Percentiles rank a stretch among this genome's conserved stretches.
Evolutionary conservation across 2,888 invertebrate genomes (phyloP).

Genomic region (Megastigmus dorsalis): DNA sequence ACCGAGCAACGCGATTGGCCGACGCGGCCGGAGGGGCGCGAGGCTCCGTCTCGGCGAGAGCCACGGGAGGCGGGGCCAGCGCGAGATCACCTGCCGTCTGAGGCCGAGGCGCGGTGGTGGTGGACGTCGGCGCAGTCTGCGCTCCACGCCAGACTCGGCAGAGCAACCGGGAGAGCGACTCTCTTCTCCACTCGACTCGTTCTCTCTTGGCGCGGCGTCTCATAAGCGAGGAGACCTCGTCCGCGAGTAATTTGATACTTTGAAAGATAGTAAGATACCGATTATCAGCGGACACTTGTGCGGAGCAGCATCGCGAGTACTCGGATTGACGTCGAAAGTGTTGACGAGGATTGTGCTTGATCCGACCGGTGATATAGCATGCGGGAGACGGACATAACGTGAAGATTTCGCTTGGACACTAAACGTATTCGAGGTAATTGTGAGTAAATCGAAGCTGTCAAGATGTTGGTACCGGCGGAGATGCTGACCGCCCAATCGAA

Average conservation of each 20-base stretch:
- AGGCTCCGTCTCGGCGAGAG: slow-evolving; percentile 3
- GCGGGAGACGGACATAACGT: neutral
- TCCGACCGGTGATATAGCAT: neutral
- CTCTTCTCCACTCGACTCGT: slow-evolving; percentile 31
- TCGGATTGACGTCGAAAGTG: too few species aligned
- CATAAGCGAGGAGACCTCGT: too few species aligned
- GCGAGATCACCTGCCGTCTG: slow-evolving; percentile 46
- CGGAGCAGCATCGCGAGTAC: too few species aligned
- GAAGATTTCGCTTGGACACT: neutral
- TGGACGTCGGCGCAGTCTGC: slow-evolving; percentile 34
- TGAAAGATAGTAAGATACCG: too few species aligned
- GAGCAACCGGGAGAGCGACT: slow-evolving; percentile 19
- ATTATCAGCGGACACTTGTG: too few species aligned
- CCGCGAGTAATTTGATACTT: too few species aligned
- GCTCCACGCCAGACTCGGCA: slow-evolving; percentile 42
- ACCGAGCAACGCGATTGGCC: slow-evolving; percentile 20
- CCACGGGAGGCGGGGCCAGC: slow-evolving; percentile 27
- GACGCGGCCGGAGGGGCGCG: slow-evolving; percentile 20
- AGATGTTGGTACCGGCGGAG: slow-evolving; percentile 92
- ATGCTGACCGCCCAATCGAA: slow-evolving; percentile 96
- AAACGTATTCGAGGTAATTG: neutral
- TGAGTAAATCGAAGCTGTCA: slow-evolving; percentile 59
- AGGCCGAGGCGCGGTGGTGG: slow-evolving; percentile 25
- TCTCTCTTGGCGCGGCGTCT: neutral
- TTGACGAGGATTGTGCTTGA: neutral